phyloP scores from a whole-genome alignment of 2,797 vertebrate species.

The Rhyacichthys aspro region DNA sequence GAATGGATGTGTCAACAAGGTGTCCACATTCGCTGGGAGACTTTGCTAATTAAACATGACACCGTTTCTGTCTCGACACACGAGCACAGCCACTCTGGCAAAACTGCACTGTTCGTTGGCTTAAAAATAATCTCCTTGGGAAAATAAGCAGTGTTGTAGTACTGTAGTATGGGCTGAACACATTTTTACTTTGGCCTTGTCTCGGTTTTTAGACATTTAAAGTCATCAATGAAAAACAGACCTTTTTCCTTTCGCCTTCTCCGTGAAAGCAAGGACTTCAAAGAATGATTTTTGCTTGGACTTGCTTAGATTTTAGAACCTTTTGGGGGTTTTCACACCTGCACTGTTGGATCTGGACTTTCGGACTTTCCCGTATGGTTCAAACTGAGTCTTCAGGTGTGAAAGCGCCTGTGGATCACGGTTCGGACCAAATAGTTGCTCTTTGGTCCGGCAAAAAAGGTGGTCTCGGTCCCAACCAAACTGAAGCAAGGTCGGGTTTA shows the following conservation, averaged over 20 bases:
- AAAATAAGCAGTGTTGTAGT: not conserved
- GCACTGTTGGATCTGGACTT: no score
- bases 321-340: no score
- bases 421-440: no score
- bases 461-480: no score
- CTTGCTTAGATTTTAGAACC: not conserved
- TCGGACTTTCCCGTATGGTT: no score
- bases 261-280: not conserved
- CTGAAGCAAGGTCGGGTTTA: no score
- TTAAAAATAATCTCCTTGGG: constrained; percentile 60
- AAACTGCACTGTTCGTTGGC: constrained; percentile 44
- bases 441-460: no score
- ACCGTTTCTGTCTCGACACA: constrained; percentile 67
- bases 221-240: constrained; percentile 5
- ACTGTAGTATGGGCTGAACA: not conserved
- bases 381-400: no score
- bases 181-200: not conserved
- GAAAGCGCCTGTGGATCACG: no score
- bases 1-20: constrained; percentile 81
- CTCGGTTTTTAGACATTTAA: constrained; percentile 4
- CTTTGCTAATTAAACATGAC: constrained; percentile 80
- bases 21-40: constrained; percentile 73
- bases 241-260: no score
- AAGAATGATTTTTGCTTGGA: not conserved
- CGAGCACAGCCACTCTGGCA: constrained; percentile 46